Conservation (phyloP, 2,888 invertebrate genomes). For the Mythimna albipuncta region DNA sequence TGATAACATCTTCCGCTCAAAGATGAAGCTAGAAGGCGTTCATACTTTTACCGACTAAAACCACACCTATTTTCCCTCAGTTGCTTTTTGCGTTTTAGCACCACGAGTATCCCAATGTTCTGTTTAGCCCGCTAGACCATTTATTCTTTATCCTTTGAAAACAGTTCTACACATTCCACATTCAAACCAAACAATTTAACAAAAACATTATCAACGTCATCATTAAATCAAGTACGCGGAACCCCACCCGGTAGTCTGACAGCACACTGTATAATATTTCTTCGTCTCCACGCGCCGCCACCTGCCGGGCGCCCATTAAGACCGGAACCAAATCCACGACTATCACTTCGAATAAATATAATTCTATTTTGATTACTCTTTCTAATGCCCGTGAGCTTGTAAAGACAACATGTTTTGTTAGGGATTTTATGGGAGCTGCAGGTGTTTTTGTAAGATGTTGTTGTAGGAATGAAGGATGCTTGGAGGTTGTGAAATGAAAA, state of each 20-base stretch:
- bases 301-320: slow-evolving; percentile 83
- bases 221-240: slow-evolving; percentile 56
- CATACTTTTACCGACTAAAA: too few relatives aligned
- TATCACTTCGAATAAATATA: slow-evolving; percentile 84
- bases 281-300: slow-evolving; percentile 73
- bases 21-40: too few relatives aligned
- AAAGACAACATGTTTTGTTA: slow-evolving; percentile 52
- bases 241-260: slow-evolving; percentile 49
- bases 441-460: slow-evolving; percentile 45
- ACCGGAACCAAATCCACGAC: slow-evolving; percentile 82
- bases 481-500: slow-evolving; percentile 8
- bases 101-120: too few relatives aligned
- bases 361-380: slow-evolving; percentile 81
- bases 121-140: background rate
- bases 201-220: slow-evolving; percentile 14
- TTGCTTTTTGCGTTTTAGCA: too few relatives aligned
- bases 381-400: slow-evolving; percentile 74
- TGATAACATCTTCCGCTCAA: too few relatives aligned
- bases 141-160: background rate
- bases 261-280: slow-evolving; percentile 50
- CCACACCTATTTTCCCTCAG: too few relatives aligned
- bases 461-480: slow-evolving; percentile 20
- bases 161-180: background rate
- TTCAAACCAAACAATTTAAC: background rate
- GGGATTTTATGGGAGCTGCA: slow-evolving; percentile 30